A percentile compares a stretch with the other conserved stretches of the same genome.
These are phyloP conservation scores for Myrmophylax atrothorax DNA, from an alignment of 2,113 vertebrate species.

Conservation along the genomic window DNA sequence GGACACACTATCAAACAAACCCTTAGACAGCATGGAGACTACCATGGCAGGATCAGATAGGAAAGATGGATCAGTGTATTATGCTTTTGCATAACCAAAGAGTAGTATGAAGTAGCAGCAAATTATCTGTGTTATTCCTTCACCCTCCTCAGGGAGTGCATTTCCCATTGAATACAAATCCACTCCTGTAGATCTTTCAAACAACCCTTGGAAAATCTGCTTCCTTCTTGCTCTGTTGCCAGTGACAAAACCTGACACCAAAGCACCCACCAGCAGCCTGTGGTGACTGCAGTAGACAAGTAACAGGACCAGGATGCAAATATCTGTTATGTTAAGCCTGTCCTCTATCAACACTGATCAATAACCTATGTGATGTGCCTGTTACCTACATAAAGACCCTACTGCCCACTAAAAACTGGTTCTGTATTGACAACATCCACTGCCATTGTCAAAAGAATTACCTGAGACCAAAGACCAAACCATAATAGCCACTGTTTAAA, in stretches of 20 bases:
- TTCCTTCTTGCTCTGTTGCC: neutral
- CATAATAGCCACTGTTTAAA: neutral
- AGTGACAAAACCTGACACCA: neutral
- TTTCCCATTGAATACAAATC: neutral
- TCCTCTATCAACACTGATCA: neutral
- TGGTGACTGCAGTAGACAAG: neutral
- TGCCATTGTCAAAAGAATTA: neutral
- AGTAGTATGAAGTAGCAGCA: slow-evolving; percentile 50
- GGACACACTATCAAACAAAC: slow-evolving; percentile 64
- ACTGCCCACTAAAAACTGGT: neutral
- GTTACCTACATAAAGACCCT: neutral
- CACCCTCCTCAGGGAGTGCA: neutral
- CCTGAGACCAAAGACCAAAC: neutral
- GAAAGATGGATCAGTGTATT: slow-evolving; percentile 43
- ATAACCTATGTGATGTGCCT: neutral
- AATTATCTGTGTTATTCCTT: slow-evolving; percentile 46
- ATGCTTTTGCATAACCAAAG: slow-evolving; percentile 6
- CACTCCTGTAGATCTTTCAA: slow-evolving; percentile 4
- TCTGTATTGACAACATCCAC: neutral
- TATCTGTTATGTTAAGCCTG: neutral
- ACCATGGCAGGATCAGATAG: slow-evolving; percentile 64
- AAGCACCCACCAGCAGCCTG: neutral
- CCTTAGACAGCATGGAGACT: slow-evolving; percentile 71
- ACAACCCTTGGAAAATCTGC: neutral
- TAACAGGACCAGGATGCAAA: neutral